phyloP scores from a whole-genome alignment of 2,888 invertebrate species.

The Embidobia sp. region DNA sequence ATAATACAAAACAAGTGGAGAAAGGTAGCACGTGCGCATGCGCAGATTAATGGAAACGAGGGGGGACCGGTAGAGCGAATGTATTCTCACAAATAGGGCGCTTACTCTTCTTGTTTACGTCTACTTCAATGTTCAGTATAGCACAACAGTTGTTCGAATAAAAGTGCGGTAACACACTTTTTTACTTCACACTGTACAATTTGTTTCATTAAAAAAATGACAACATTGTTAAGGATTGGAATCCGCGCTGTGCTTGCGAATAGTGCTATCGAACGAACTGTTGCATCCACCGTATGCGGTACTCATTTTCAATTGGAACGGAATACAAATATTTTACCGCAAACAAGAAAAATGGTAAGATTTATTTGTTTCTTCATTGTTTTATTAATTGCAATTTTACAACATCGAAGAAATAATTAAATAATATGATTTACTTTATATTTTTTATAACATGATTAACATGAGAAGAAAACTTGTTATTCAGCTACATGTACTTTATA shows the following conservation, averaged over 20 bases:
- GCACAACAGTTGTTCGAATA: not conserved
- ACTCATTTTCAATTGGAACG: not conserved
- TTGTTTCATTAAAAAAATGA: slow-evolving; percentile 15
- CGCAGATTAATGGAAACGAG: not conserved
- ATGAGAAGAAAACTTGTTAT: too few relatives aligned
- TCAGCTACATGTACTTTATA: too few relatives aligned
- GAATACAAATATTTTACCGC: not conserved
- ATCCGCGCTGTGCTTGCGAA: slow-evolving; percentile 24
- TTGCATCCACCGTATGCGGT: slow-evolving; percentile 9
- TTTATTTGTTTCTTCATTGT: not conserved
- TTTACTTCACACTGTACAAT: too few relatives aligned
- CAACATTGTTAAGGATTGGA: slow-evolving; percentile 13
- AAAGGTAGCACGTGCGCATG: slow-evolving; percentile 15
- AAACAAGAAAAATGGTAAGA: not conserved
- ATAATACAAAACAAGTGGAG: slow-evolving; percentile 28
- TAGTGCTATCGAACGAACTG: slow-evolving; percentile 17
- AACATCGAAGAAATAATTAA: too few relatives aligned
- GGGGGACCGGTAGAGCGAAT: not conserved
- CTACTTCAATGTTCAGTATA: slow-evolving; percentile 10
- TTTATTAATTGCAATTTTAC: too few relatives aligned
- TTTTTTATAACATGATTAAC: too few relatives aligned
- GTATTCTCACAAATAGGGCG: slow-evolving; percentile 28
- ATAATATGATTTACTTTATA: too few relatives aligned
- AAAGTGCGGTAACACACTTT: too few relatives aligned
- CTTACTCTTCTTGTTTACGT: slow-evolving; percentile 31